Base-by-base conservation (phyloP, 1,140 invertebrate species). In the Sinella curviseta region DNA sequence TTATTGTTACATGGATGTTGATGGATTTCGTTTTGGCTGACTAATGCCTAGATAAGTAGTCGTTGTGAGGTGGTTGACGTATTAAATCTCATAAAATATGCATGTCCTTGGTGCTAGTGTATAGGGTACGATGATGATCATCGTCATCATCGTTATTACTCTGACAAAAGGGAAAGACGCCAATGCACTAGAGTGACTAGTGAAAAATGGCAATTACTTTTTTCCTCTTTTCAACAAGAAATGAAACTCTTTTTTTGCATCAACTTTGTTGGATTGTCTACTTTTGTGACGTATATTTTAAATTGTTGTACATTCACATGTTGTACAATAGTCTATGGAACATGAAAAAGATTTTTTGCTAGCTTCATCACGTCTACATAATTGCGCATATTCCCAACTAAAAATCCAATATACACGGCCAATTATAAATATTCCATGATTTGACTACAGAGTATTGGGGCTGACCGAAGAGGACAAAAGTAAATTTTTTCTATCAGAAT, bases 161-260 rank as follows among this genome's bases (percentile, higher is more conserved):
- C 20, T 70, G 8, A 30, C 65, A 31, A 70, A 70, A 70, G 8
- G 65, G 28, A 33, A 70, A 70, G 65, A 33, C 30, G 65, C 65
- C 12, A 70, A 70, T 70, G 65, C 31, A 33, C 31, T 31, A n/a
- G 65, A 30, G 65, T 70, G 65, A 70, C 65, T 70, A 33, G 65
- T 70, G 30, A 70, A 70, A 70, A 70, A 30, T 33, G 65, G 65
- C 65, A 70, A 70, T 70, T 70, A 70, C 65, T 70, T 70, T 70
- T 70, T 65, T 70, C 8, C n/a, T n/a, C 65, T 70, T 33, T 8
- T 70, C 31, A 14, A 8, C 2, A 26, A 65, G 57, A 65, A 26
- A 16, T 26, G 57, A 65, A 65, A 65, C 57, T 65, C 24, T 65
- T 65, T n/a, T 12, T 17, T 20, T 48, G 8, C 39, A 48, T 20